Percentiles rank a stretch among this genome's conserved stretches.
Evolutionary conservation across 2,888 invertebrate species (phyloP).

Genomic region (Lithosia quadra): DNA sequence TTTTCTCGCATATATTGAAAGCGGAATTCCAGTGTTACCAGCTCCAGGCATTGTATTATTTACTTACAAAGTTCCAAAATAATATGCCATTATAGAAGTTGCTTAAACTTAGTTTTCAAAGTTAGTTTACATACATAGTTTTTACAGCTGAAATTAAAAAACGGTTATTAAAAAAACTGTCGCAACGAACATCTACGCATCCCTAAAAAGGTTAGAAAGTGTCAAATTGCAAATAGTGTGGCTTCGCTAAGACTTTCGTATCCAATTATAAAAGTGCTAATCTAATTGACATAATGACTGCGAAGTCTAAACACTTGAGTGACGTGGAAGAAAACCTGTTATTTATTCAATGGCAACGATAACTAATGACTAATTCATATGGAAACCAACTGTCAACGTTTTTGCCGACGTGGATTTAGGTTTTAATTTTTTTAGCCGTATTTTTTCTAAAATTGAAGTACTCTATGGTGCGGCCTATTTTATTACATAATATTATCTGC

Average conservation of each 20-base stretch:
- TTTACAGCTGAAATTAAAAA: background rate
- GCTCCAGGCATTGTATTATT: too few relatives aligned
- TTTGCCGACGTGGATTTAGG: too few relatives aligned
- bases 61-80: too few relatives aligned
- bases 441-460: too few relatives aligned
- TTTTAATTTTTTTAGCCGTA: too few relatives aligned
- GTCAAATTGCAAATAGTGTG: conserved; percentile 31
- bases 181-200: background rate
- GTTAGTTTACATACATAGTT: background rate
- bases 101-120: too few relatives aligned
- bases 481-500: too few relatives aligned
- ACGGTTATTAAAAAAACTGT: background rate
- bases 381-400: too few relatives aligned
- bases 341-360: background rate
- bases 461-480: too few relatives aligned
- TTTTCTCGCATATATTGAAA: too few relatives aligned
- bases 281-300: conserved; percentile 48
- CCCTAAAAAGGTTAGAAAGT: conserved; percentile 24
- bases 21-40: too few relatives aligned
- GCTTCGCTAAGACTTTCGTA: conserved; percentile 44
- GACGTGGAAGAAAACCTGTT: conserved; percentile 28
- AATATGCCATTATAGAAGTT: too few relatives aligned
- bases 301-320: conserved; percentile 30
- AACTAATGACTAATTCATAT: conserved; percentile 3
- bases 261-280: conserved; percentile 51